Evolutionary conservation across 2,113 vertebrate genomes (phyloP).

Genomic region (Campylomormyrus tamandua): DNA sequence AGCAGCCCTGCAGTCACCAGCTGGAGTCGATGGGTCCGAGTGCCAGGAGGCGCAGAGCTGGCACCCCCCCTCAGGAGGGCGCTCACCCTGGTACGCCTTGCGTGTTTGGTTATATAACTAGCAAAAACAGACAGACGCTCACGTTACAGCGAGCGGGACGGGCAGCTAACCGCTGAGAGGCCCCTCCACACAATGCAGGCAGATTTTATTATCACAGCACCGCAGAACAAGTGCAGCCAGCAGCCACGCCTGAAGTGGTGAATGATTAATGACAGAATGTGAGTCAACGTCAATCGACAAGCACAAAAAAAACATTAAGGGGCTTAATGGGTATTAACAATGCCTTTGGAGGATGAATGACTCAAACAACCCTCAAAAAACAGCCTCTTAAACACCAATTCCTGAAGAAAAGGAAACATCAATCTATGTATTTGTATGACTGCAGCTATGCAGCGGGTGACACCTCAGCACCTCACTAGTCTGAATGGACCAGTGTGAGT

Average conservation of each 20-base stretch:
- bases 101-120: neutral
- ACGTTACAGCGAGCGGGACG: neutral
- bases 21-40: neutral
- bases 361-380: neutral
- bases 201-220: neutral
- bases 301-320: neutral
- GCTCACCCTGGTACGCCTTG: neutral
- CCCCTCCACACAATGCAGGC: neutral
- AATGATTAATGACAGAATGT: constrained; percentile 8
- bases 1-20: neutral
- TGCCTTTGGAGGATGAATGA: neutral
- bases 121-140: neutral
- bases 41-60: neutral
- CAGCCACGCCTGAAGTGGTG: neutral
- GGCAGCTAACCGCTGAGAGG: neutral
- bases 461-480: too few species aligned
- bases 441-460: too few species aligned
- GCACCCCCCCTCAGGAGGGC: neutral
- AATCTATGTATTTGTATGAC: neutral
- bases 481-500: too few species aligned
- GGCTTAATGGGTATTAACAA: neutral
- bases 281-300: neutral
- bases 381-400: neutral
- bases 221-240: neutral
- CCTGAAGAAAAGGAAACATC: neutral